These are phyloP conservation scores for Iguana delicatissima DNA, from an alignment of 2,797 vertebrate species.

Conservation along the genomic window DNA sequence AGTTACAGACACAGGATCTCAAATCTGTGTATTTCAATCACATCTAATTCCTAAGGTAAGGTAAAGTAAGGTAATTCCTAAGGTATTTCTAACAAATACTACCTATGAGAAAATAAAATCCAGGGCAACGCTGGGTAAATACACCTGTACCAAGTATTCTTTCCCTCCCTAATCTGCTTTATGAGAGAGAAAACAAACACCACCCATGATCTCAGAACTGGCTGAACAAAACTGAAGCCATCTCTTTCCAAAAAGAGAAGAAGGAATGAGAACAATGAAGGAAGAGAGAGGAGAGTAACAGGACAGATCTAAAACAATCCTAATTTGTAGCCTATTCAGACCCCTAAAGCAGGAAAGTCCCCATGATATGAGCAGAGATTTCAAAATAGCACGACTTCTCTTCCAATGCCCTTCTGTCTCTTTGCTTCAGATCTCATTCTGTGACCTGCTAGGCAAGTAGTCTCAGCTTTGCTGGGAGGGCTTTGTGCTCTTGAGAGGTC, in stretches of 20 bases:
- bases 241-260: neutral
- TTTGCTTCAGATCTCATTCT: neutral
- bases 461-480: conserved; percentile 21
- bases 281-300: no score
- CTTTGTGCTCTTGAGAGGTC: conserved; percentile 7
- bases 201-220: neutral
- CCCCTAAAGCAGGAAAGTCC: conserved; percentile 1
- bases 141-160: no score
- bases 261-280: no score
- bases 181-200: neutral
- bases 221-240: neutral
- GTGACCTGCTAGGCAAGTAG: neutral
- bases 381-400: conserved; percentile 25
- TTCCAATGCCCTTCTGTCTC: neutral
- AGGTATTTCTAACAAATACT: no score
- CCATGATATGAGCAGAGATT: neutral
- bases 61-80: no score
- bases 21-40: no score
- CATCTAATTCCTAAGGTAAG: no score
- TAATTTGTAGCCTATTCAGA: accelerated
- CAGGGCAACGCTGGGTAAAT: no score
- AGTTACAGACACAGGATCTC: no score
- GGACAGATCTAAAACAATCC: neutral
- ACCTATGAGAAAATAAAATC: no score
- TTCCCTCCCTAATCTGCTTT: no score